These are phyloP conservation scores for Carduelis carduelis DNA, from an alignment of 2,797 vertebrate genomes.

Conservation along the genomic window DNA sequence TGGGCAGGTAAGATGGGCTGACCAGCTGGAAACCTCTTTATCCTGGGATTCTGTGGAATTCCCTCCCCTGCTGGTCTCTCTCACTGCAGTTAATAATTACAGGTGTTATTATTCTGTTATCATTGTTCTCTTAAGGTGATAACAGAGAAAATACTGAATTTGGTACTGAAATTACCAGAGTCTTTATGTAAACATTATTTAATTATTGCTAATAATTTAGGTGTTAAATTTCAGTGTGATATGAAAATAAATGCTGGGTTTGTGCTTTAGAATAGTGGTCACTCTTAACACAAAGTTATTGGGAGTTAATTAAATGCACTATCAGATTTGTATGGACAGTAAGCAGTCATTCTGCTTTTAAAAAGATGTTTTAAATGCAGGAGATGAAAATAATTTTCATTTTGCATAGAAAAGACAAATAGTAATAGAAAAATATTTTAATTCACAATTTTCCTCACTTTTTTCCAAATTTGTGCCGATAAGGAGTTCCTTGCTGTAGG, in stretches of 20 bases:
- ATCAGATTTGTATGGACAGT: not conserved
- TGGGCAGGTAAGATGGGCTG: slow-evolving; percentile 19
- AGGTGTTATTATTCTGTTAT: too few species aligned
- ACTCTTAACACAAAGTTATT: not conserved
- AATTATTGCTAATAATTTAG: not conserved
- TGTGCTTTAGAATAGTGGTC: not conserved
- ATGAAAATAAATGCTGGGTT: not conserved
- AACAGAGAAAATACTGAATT: not conserved
- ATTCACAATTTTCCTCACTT: not conserved
- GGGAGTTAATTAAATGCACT: not conserved
- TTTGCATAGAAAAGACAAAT: not conserved
- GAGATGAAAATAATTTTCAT: not conserved
- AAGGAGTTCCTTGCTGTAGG: not conserved
- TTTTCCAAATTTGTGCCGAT: not conserved
- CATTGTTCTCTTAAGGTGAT: not conserved
- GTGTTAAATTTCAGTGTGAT: not conserved
- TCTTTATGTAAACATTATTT: not conserved
- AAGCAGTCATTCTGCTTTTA: not conserved
- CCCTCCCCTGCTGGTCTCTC: not conserved
- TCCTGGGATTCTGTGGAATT: not conserved
- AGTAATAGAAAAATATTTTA: not conserved
- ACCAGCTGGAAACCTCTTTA: fast-evolving
- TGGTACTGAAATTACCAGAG: not conserved
- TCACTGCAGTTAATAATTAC: not conserved
- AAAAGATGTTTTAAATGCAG: not conserved